phyloP scores from a whole-genome alignment of 1,140 invertebrate genomes.

The Trichonephila clavata region DNA sequence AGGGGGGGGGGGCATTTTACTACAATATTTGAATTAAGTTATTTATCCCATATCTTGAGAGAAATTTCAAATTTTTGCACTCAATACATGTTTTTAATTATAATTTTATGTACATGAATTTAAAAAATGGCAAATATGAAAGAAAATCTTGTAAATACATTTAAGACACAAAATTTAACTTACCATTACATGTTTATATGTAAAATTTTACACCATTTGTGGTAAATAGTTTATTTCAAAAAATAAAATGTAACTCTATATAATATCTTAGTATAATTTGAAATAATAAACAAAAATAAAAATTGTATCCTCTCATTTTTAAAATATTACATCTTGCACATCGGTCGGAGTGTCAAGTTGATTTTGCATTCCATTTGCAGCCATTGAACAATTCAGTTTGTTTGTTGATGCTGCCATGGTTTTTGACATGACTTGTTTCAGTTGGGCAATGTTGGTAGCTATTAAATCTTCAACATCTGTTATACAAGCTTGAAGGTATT shows the following conservation, averaged over 20 bases:
- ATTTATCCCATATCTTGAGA: too few relatives aligned
- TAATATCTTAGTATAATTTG: not conserved
- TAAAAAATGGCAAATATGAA: too few relatives aligned
- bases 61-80: too few relatives aligned
- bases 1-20: too few relatives aligned
- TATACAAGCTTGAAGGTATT: conserved; percentile 67
- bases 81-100: too few relatives aligned
- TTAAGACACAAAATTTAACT: too few relatives aligned
- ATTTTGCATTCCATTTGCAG: conserved; percentile 44
- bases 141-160: too few relatives aligned
- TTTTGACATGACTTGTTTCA: conserved; percentile 61
- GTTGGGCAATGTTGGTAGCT: conserved; percentile 59
- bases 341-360: conserved; percentile 36
- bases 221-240: not conserved
- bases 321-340: conserved; percentile 58
- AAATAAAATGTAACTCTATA: conserved; percentile 16
- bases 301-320: not conserved
- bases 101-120: too few relatives aligned
- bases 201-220: not conserved
- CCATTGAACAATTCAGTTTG: conserved; percentile 56
- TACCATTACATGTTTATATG: not conserved
- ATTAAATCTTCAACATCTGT: conserved; percentile 63
- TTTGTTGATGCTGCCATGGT: not conserved
- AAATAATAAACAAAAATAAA: conserved; percentile 1
- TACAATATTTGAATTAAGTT: too few relatives aligned